Evolutionary conservation across 2,888 invertebrate genomes (phyloP), one percentile per base, ranked within the genome.

Genomic region (Tipula vernalis): DNA sequence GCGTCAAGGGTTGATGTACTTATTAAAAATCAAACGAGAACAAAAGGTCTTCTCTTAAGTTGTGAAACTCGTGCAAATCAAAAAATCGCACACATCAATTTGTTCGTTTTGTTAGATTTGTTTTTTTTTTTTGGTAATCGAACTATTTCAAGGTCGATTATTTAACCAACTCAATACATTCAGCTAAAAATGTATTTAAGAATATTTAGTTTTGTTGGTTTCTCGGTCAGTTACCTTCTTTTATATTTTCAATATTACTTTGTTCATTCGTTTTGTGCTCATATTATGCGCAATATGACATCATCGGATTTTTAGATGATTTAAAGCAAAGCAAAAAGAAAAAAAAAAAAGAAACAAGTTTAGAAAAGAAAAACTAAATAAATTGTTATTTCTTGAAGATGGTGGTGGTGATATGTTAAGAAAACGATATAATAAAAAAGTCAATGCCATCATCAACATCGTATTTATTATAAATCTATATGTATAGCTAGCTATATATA

Each of bases 101-200:
- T 36, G 13, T 15, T 36, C 84, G 44, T 12, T 10, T 44, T 2
- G 6, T 44, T 10, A 44, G 12, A 12, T 12, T 44, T 41, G 5
- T 18, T 83, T 36, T 84, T 36, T 83, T 83, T 13, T 84, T 36
- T 84, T 84, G 84, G 36, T 84, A 84, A 84, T 84, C 84, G 84
- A 84, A 84, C 84, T 84, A 84, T 84, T 84, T 84, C 84, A 84
- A 84, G 84, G 84, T 84, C 84, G 84, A 84, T 84, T 39, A 15
- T 39, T 36, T 84, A 84, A 84, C 12, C 28, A 71, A 28, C 10
- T 10, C 28, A 28, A 28, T 28, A 28, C 28, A 28, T 28, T 36
- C 36, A 36, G 44, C 44, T 13, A 83, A 83, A 83, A 36, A 57
- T 57, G 5, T 71, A 5, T 71, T 71, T 15, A 36, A 84, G 13